These are phyloP conservation scores for Pyrocoelia pectoralis DNA, from an alignment of 2,888 invertebrate species.

Conservation along the genomic window DNA sequence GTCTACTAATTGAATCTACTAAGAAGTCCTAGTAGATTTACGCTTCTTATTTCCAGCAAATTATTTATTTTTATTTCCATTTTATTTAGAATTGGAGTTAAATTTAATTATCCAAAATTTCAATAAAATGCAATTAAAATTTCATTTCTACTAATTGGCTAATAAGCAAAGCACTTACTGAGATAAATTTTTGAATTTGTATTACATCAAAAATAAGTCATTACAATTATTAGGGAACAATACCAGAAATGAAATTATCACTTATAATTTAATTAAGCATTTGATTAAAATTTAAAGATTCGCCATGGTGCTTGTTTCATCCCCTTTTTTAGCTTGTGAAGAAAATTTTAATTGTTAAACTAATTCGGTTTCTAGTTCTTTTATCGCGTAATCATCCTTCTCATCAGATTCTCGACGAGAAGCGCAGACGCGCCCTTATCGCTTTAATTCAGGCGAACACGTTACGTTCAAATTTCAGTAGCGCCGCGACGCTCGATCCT, in stretches of 20 bases:
- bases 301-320: constrained; percentile 18
- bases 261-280: constrained; percentile 24
- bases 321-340: constrained; percentile 13
- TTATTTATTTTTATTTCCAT: too few species aligned
- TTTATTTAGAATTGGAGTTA: too few species aligned
- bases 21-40: too few species aligned
- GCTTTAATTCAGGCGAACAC: constrained; percentile 37
- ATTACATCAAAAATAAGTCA: constrained; percentile 18
- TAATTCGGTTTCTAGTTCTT: constrained; percentile 17
- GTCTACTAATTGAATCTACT: too few species aligned
- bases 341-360: constrained; percentile 22
- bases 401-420: constrained; percentile 15
- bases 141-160: too few species aligned
- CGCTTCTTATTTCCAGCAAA: too few species aligned
- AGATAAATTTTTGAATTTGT: too few species aligned
- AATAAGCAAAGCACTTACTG: too few species aligned
- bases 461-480: constrained; percentile 31
- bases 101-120: too few species aligned
- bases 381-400: constrained; percentile 15
- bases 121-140: too few species aligned
- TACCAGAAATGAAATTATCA: constrained; percentile 19
- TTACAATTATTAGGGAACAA: constrained; percentile 13
- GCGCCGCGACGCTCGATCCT: constrained; percentile 36
- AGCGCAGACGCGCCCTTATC: constrained; percentile 28
- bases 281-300: constrained; percentile 20